Conservation (phyloP, 2,797 vertebrate species). For the Acomys russatus region DNA sequence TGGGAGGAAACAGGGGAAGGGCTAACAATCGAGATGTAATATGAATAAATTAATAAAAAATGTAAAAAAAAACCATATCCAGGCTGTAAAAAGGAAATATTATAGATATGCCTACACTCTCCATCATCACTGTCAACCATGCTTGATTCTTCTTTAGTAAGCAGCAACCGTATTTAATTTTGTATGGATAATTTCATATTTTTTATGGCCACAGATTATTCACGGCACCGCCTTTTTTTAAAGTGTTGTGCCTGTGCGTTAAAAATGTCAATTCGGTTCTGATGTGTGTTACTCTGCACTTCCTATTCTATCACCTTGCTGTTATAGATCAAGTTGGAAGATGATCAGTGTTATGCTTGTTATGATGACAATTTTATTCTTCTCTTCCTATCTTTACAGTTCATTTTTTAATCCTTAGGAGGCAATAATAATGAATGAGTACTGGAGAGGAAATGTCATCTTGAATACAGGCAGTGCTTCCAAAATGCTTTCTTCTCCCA, state of each 20-base stretch:
- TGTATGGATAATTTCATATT: slow-evolving; percentile 8
- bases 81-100: background rate
- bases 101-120: background rate
- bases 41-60: too few relatives aligned
- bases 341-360: background rate
- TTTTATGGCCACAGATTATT: background rate
- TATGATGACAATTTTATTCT: slow-evolving; percentile 15
- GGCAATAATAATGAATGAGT: background rate
- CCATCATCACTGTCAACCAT: background rate
- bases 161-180: slow-evolving; percentile 3
- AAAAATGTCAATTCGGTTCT: slow-evolving; percentile 38
- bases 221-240: background rate
- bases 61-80: too few relatives aligned
- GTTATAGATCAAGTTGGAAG: background rate
- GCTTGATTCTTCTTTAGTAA: slow-evolving; percentile 15
- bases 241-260: background rate
- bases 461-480: background rate
- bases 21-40: too few relatives aligned
- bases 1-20: too few relatives aligned
- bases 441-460: background rate
- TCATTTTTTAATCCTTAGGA: background rate
- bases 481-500: background rate
- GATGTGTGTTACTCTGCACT: background rate
- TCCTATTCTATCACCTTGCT: background rate
- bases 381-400: background rate